Percentiles rank a stretch among this genome's conserved stretches.
Conservation (phyloP, 2,888 invertebrate species). For the Pimpla rufipes region DNA sequence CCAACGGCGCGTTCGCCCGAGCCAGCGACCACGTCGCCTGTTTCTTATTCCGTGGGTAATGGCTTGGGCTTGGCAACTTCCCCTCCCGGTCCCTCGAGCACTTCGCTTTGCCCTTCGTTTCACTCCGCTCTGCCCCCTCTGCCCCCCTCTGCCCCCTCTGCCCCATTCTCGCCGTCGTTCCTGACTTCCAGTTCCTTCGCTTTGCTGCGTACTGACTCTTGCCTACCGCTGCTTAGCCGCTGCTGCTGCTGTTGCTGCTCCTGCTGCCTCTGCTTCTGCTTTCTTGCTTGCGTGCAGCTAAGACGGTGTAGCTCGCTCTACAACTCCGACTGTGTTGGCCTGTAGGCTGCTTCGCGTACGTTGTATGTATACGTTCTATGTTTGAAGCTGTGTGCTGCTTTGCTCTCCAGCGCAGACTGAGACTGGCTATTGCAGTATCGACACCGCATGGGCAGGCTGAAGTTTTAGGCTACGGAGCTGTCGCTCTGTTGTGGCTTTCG, state of each 20-base stretch:
- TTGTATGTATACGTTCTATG: too few species aligned
- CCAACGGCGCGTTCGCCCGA: constrained; percentile 74
- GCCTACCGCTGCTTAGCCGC: constrained; percentile 38
- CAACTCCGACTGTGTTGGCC: constrained; percentile 11
- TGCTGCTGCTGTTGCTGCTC: not conserved
- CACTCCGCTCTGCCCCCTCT: constrained; percentile 38
- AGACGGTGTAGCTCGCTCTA: not conserved
- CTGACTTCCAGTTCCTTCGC: constrained; percentile 52
- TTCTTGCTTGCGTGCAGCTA: constrained; percentile 22
- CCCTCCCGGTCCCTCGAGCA: constrained; percentile 36
- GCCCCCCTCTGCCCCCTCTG: constrained; percentile 22
- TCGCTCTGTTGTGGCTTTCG: not conserved
- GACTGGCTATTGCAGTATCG: not conserved
- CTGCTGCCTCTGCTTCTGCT: constrained; percentile 3
- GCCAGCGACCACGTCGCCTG: constrained; percentile 73
- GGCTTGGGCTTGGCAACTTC: constrained; percentile 65
- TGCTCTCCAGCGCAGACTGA: not conserved
- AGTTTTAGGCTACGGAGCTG: not conserved
- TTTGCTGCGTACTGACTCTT: constrained; percentile 25
- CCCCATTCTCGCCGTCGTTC: too few species aligned
- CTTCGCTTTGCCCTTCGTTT: constrained; percentile 44
- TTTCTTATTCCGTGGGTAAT: constrained; percentile 70
- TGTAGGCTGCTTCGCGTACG: not conserved
- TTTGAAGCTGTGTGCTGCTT: constrained; percentile 1
- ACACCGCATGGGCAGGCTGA: constrained; percentile 11